Conservation (phyloP, 2,797 vertebrate genomes). For the Orientallactaga sibirica region DNA sequence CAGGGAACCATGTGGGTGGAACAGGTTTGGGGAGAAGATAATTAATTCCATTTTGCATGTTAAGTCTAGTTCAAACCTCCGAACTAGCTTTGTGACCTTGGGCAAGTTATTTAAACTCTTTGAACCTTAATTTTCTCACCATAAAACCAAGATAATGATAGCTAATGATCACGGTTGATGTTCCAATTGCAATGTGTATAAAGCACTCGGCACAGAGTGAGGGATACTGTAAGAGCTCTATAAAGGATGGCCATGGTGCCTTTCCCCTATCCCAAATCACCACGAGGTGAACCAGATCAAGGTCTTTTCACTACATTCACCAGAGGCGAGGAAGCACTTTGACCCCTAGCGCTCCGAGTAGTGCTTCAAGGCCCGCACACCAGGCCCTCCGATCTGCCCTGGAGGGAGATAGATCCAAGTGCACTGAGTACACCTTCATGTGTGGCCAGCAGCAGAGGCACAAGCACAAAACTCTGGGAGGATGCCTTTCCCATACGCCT, state of each 20-base stretch:
- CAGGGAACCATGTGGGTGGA: conserved; percentile 35
- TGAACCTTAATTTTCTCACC: conserved; percentile 74
- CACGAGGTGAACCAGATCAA: background rate
- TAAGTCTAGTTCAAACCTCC: conserved; percentile 68
- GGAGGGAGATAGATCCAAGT: background rate
- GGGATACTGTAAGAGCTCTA: background rate
- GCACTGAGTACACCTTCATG: rapidly evolving
- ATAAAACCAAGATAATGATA: conserved; percentile 49
- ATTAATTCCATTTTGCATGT: conserved; percentile 68
- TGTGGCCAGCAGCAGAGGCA: background rate
- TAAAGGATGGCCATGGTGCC: background rate
- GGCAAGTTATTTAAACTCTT: conserved; percentile 70
- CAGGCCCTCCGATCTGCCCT: background rate
- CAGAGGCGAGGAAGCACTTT: background rate
- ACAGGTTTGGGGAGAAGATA: conserved; percentile 61
- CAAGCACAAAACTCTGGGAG: background rate
- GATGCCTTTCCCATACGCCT: background rate
- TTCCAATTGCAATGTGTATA: background rate
- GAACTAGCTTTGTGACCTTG: conserved; percentile 56
- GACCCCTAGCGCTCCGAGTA: background rate
- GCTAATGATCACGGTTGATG: background rate
- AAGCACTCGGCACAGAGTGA: background rate
- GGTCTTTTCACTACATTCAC: background rate
- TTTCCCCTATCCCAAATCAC: background rate
- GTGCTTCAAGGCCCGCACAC: rapidly evolving